Base-by-base conservation (phyloP, 2,797 vertebrate species). In the Artibeus lituratus region DNA sequence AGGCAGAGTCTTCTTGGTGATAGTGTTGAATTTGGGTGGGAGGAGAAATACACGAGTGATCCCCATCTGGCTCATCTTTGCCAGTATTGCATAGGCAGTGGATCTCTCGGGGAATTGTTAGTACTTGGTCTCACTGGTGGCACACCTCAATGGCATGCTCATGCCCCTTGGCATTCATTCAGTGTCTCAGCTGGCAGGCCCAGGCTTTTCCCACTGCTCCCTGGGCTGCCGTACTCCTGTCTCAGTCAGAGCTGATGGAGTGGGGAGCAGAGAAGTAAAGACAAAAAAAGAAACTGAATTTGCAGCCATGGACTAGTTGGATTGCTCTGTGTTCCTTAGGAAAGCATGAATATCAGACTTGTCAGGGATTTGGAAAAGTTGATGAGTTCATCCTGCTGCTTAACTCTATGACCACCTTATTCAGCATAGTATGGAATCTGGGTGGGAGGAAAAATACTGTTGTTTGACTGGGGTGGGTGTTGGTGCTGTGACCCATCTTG, bases 401-500 rank as follows among this genome's bases (percentile, higher is more conserved):
- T 90, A 35, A 39, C 67, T 70, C 22, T 53, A 4, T n/a, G 62
- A 73, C 39, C 22, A 21, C n/a, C 35, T 74, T 53, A 5, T 57
- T 7, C 76, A 35, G 16, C 39, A 81, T 9, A 32, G 57, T 21
- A 0, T 94, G 55, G 51, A 53, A 69, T 44, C 18, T 6, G 78
- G 94, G 85, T 51, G 85, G 82, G 69, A 81, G 89, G 57, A 49
- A 87, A 89, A 65, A 80, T 29, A n/a, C 5, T 21, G 14, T 74
- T 59, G 26, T 81, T 2, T 81, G 24, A 29, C 87, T 39, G 35
- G 37, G 37, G 7, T 59, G 53, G 24, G 53, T 47, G 9, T 91
- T 90, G 11, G 12, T 87, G 24, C 83, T 55, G 2, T 87, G 89
- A 97, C 86, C 81, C 96, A 96, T 95, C 72, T 91, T 96, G 37